Base-by-base conservation (phyloP, 2,888 invertebrate species). In the Atherix ibis region DNA sequence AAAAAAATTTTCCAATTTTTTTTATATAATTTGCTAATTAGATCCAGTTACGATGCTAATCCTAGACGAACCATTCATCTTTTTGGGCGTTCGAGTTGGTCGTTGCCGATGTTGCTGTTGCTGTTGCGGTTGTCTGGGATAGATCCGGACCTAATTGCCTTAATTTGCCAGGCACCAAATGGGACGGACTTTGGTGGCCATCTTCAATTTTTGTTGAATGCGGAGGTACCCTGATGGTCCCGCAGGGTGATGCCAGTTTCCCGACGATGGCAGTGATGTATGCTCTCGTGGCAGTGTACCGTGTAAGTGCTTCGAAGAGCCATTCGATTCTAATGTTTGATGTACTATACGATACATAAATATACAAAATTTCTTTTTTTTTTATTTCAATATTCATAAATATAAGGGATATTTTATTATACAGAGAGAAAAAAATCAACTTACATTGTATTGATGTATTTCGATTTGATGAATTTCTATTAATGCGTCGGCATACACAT, bases 181-280 rank as follows among this genome's bases (percentile, higher is more conserved):
- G 83, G 83, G 84, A 84, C 83, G 84, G 84, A 81, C 79, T 66
- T 71, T 71, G 70, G 68, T 71, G 70, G 70, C 70, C 70, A 68
- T 70, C 64, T 66, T 68, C 64, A 58, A 62, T 49, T 56, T 61
- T 58, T 50, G 60, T 60, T 52, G 59, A 54, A 53, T 62, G 61
- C 58, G 57, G 58, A 53, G 59, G 62, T 62, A 62, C 60, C 60
- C 43, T 55, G 51, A 62, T 58, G 58, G 62, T 60, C 81, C 84
- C 84, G 79, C 85, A 85, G 85, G 87, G 85, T 76, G 83, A 79
- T 73, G 76, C 84, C 80, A 84, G 85, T 87, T 87, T 87, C 84
- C 85, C 85, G 82, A 79, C 65, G 63, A 65, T 60, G 67, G 68
- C 64, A 68, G 66, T 58, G 65, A 66, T 58, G 64, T 58, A 51